These are phyloP conservation scores for Callyntrura sp. DNA, from an alignment of 2,888 invertebrate species.

Conservation along the genomic window DNA sequence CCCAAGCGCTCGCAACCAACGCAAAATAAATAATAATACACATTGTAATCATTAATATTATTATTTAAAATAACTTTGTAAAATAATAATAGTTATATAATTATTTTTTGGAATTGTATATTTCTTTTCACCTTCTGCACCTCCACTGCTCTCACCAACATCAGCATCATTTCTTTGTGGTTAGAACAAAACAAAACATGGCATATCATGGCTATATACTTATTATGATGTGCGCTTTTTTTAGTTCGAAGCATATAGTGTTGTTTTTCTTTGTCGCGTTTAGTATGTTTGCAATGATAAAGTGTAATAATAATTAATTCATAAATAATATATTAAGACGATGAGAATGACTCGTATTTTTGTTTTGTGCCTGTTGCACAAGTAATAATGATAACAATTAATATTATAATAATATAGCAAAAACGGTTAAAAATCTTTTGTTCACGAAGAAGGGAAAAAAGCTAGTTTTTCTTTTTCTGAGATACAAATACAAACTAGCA, in stretches of 20 bases:
- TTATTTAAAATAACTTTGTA: conserved; percentile 49
- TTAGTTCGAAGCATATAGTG: background rate
- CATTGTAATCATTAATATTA: conserved; percentile 21
- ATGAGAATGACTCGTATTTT: conserved; percentile 74
- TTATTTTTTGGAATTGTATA: conserved; percentile 68
- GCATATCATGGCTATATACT: conserved; percentile 31
- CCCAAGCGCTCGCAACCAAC: conserved; percentile 74
- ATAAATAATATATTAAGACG: conserved; percentile 63
- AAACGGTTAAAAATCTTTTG: conserved; percentile 56
- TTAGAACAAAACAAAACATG: conserved; percentile 56
- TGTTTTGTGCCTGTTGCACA: conserved; percentile 40
- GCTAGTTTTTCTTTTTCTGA: conserved; percentile 54
- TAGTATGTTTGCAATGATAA: background rate
- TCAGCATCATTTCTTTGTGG: background rate
- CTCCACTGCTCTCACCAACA: background rate
- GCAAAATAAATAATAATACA: conserved; percentile 74
- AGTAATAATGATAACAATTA: background rate
- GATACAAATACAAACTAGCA: conserved; percentile 31
- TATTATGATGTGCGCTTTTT: background rate
- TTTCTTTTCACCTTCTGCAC: conserved; percentile 49
- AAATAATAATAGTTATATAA: conserved; percentile 30
- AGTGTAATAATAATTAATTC: conserved; percentile 38
- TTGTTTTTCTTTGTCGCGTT: background rate
- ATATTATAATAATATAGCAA: conserved; percentile 27
- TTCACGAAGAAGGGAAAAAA: conserved; percentile 65